Base-by-base conservation (phyloP, 2,797 vertebrate genomes). In the Alfaro cultratus region DNA sequence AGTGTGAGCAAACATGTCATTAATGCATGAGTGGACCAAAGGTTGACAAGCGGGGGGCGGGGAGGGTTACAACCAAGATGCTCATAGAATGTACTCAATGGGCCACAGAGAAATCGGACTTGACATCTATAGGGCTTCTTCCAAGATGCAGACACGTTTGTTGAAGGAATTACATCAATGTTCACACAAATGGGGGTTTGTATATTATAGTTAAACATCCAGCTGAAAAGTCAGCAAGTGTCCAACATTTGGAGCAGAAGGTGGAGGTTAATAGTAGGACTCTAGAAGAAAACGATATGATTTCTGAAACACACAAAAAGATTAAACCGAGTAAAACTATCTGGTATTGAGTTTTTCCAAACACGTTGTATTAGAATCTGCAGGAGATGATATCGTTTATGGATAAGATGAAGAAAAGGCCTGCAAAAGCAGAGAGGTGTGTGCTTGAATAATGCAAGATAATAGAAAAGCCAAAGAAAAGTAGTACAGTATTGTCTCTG, bases 71-170 rank as follows among this genome's bases (percentile, higher is more conserved):
- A 34, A 18, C 18, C 31, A 45, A 64, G 23, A 72, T 21, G 26
- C 39, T 47, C 81, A 80, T 45, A 76, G 36, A 60, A 74, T 83
- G 85, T 76, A 88, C 76, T 85, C 87, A 85, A 74, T 53, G 72
- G 74, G 77, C 77, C 85, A 83, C 16, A 18, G 83, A 71, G 55
- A 79, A n/a, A 86, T 88, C 78, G 21, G 74, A 51, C 74, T 80
- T 82, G 88, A 88, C 83, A 79, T 87, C 75, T 83, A 67, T 39
- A 53, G 23, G 71, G 55, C 62, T 73, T 77, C 31, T 70, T 76
- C 62, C 45, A 67, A 13, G 21, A 53, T 49, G 68, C 34, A 36
- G n/a, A 36, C 55, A n/a, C 73, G 73, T 88, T 85, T 81, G 82
- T 43, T 16, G 45, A 82, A 76, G 45, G 64, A 79, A 74, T 77